phyloP scores from a whole-genome alignment of 2,113 vertebrate genomes.

The Ptilonorhynchus violaceus region DNA sequence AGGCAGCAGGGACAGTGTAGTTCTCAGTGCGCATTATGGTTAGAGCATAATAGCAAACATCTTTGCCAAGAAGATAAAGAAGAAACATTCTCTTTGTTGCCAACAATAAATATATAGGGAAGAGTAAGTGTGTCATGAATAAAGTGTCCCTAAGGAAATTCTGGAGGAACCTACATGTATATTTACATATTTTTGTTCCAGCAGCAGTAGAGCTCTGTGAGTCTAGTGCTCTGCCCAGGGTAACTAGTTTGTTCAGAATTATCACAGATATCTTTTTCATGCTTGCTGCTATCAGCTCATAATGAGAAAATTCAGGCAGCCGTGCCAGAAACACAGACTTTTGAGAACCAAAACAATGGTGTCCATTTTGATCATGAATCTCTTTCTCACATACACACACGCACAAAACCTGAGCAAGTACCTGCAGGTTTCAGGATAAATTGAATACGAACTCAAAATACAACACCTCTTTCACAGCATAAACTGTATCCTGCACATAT shows the following conservation, averaged over 20 bases:
- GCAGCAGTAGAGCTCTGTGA: neutral
- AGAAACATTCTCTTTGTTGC: neutral
- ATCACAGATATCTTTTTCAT: neutral
- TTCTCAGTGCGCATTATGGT: neutral
- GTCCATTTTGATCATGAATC: neutral
- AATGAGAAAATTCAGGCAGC: neutral
- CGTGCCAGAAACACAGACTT: neutral
- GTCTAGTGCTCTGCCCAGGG: neutral
- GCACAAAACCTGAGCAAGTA: neutral
- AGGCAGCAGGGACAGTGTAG: neutral
- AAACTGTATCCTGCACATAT: neutral
- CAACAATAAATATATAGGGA: neutral
- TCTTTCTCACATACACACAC: neutral
- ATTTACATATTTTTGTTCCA: neutral
- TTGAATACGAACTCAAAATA: neutral
- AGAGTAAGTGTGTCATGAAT: neutral
- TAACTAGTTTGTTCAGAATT: neutral
- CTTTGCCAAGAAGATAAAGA: slow-evolving; percentile 41
- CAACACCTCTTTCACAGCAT: neutral
- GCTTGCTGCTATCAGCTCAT: neutral
- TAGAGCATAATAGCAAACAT: neutral
- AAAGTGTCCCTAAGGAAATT: slow-evolving; percentile 24
- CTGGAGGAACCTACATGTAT: neutral
- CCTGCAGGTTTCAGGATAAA: neutral
- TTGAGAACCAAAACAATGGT: neutral